Conservation (phyloP, 2,888 invertebrate genomes). For the Cancer borealis region DNA sequence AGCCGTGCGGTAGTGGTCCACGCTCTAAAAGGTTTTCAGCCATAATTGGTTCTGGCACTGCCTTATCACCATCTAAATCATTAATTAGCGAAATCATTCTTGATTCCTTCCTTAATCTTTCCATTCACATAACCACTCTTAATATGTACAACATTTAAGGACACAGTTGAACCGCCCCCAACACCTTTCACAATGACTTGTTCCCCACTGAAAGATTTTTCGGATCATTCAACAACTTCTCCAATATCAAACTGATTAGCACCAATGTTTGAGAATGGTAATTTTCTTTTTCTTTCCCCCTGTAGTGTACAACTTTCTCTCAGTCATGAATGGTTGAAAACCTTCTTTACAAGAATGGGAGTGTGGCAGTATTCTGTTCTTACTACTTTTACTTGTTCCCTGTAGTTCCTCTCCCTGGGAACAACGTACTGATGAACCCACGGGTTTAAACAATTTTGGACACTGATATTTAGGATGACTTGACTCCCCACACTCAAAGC, state of each 20-base stretch:
- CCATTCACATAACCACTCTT: constrained; percentile 1
- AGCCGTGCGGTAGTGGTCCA: background rate
- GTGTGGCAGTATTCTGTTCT: background rate
- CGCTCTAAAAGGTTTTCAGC: background rate
- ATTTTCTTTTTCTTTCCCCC: background rate
- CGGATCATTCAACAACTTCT: background rate
- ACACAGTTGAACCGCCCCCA: background rate
- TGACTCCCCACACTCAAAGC: background rate
- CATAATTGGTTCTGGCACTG: background rate
- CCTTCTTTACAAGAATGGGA: background rate
- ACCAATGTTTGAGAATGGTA: background rate
- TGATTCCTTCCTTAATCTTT: background rate
- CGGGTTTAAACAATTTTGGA: background rate
- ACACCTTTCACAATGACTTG: background rate
- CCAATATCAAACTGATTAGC: background rate
- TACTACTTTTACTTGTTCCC: background rate
- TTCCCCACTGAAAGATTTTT: background rate
- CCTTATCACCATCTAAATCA: background rate
- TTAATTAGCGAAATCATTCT: background rate
- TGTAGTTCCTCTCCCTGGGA: background rate
- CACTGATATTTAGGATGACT: constrained; percentile 42
- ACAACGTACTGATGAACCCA: background rate
- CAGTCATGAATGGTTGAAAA: background rate
- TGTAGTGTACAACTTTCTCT: background rate
- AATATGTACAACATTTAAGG: background rate